Conservation (phyloP, 2,888 invertebrate species). For the Agrenia bidenticulata region DNA sequence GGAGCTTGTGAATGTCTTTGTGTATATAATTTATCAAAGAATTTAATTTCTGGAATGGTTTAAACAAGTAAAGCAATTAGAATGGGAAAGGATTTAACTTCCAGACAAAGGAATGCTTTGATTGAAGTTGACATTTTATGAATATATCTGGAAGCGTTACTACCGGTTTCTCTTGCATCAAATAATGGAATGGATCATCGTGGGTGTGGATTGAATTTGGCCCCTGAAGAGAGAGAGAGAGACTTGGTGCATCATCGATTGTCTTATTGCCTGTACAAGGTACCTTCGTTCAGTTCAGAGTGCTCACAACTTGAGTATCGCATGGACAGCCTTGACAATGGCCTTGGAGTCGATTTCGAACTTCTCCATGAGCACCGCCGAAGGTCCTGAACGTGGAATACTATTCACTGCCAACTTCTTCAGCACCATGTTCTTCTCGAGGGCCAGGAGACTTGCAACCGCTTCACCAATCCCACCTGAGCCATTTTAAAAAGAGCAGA, state of each 20-base stretch:
- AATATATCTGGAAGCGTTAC: too few relatives aligned
- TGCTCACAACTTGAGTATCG: constrained; percentile 59
- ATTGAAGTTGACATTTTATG: too few relatives aligned
- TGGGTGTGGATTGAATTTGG: too few relatives aligned
- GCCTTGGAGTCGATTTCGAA: constrained; percentile 84
- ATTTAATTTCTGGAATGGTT: too few relatives aligned
- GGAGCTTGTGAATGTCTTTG: too few relatives aligned
- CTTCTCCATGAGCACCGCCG: constrained; percentile 77
- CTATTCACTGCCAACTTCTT: constrained; percentile 76
- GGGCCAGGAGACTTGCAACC: constrained; percentile 76
- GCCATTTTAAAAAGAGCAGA: background rate
- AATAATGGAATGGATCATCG: too few relatives aligned
- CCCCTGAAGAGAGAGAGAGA: too few relatives aligned
- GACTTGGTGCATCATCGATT: background rate
- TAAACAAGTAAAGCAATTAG: too few relatives aligned
- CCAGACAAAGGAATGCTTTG: too few relatives aligned
- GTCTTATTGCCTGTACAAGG: constrained; percentile 10
- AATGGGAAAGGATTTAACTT: too few relatives aligned
- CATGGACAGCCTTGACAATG: constrained; percentile 70
- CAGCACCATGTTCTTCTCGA: constrained; percentile 69
- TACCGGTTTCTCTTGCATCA: too few relatives aligned
- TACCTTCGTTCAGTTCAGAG: background rate
- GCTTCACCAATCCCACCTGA: constrained; percentile 94
- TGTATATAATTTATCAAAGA: too few relatives aligned
- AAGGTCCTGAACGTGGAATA: constrained; percentile 91